Evolutionary conservation across 2,797 vertebrate genomes (phyloP).

Genomic region (Thunnus albacares): DNA sequence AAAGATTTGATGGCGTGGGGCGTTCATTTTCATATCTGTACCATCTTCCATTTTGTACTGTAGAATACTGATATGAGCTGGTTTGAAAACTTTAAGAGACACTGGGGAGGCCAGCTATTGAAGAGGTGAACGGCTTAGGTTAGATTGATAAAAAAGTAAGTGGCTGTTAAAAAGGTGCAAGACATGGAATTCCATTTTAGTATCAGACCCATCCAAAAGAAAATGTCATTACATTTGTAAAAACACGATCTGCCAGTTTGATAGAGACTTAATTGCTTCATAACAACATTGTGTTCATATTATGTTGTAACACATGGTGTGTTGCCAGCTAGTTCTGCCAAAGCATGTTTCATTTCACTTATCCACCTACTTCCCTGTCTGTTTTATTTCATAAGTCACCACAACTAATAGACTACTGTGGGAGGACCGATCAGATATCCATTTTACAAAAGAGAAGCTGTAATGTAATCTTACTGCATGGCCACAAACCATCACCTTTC

Average conservation of each 20-base stretch:
- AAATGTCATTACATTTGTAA: conserved; percentile 2
- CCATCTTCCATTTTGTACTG: conserved; percentile 33
- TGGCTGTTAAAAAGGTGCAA: conserved; percentile 13
- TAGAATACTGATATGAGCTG: conserved; percentile 21
- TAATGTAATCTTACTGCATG: conserved; percentile 44
- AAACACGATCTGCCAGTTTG: background rate
- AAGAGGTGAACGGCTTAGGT: conserved; percentile 33
- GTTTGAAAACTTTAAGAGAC: conserved; percentile 35
- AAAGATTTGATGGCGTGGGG: conserved; percentile 47
- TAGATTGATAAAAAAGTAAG: conserved; percentile 33
- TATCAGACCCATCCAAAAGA: conserved; percentile 2
- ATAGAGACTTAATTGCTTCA: conserved; percentile 33
- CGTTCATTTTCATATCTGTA: conserved; percentile 53
- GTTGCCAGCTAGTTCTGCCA: conserved; percentile 6
- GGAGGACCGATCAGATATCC: conserved; percentile 23
- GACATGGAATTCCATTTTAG: conserved; percentile 19
- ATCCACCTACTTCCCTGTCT: conserved; percentile 15
- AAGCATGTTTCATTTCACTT: conserved; percentile 33
- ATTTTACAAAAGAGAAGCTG: conserved; percentile 40
- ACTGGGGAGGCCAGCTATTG: conserved; percentile 25
- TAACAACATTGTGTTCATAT: conserved; percentile 24
- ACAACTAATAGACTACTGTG: conserved; percentile 16
- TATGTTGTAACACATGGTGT: conserved; percentile 1
- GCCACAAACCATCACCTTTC: conserved; percentile 34
- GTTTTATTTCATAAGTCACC: conserved; percentile 41